These are phyloP conservation scores for Apamea sordens DNA, from an alignment of 2,888 invertebrate genomes.

Conservation along the genomic window DNA sequence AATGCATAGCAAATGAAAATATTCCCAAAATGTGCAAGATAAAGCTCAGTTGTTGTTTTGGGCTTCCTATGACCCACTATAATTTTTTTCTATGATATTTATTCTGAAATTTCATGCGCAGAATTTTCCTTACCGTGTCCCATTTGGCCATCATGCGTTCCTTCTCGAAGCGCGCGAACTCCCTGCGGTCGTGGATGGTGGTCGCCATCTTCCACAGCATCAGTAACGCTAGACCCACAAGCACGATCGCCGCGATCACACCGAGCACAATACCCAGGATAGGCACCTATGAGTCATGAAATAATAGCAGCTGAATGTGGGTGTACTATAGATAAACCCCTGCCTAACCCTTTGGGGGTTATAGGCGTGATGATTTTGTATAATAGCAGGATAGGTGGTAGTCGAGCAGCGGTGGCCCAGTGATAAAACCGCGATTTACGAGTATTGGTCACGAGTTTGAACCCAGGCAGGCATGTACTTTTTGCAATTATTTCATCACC, in stretches of 20 bases:
- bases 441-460: not conserved
- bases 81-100: not conserved
- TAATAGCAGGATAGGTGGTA: not conserved
- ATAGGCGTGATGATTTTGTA: not conserved
- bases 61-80: not conserved
- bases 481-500: not conserved
- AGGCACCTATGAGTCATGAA: slow-evolving; percentile 89
- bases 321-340: not conserved
- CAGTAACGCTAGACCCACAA: slow-evolving; percentile 97
- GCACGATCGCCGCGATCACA: slow-evolving; percentile 98
- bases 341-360: not conserved
- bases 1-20: slow-evolving; percentile 19
- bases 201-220: slow-evolving; percentile 99
- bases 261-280: slow-evolving; percentile 97
- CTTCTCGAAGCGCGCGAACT: slow-evolving; percentile 99
- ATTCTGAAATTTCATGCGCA: slow-evolving; percentile 18
- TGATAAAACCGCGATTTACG: not conserved
- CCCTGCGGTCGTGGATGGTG: slow-evolving; percentile 98
- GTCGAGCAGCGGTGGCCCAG: not conserved
- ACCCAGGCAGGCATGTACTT: not conserved
- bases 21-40: slow-evolving; percentile 20
- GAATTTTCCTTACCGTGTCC: slow-evolving; percentile 95
- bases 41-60: not conserved
- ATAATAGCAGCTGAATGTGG: slow-evolving; percentile 19
- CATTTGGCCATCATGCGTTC: slow-evolving; percentile 99